Evolutionary conservation across 2,888 invertebrate species (phyloP), one percentile per base, ranked within the genome.

Genomic region (Stomorhina lunata): DNA sequence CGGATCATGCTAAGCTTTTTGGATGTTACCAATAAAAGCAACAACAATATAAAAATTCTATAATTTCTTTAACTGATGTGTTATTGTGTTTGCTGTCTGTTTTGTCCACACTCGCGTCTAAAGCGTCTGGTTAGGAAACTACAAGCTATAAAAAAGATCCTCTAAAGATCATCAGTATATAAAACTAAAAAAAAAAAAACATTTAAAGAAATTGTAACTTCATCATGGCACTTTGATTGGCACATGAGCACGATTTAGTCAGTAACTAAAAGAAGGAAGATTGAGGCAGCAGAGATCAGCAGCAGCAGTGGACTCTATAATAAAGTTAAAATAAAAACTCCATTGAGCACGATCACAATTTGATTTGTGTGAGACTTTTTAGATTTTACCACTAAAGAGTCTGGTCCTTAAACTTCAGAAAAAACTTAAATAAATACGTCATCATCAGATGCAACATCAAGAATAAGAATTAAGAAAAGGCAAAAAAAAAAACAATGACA

Each of bases 191-290:
- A 34, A 43, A 15, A 50, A 61, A 9, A 63, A 57, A 43, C 20
- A 29, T 55, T 66, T 55, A n/a, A 73, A 75, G 65, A 82, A 79
- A 79, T 76, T 82, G 83, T 80, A 86, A 87, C 88, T 87, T 88
- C 87, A 87, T 88, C 87, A 79, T 87, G 87, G 86, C 81, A 73
- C 61, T 79, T 85, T 88, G 88, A 88, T 88, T 88, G 88, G 87
- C 88, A 88, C 87, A 81, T 80, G 84, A 83, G 84, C 81, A 81
- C 81, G 84, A 84, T 79, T 71, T 69, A 59, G 57, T 55, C 53
- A 55, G 40, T 76, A 69, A 53, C 50, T 29, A 50, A 63, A 50
- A 43, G 27, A n/a, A 37, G 20, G 15, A 22, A n/a, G 4, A 43
- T 27, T 65, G 76, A 50, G 53, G 57, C 22, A 20, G 17, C 59